Evolutionary conservation across 2,113 vertebrate species (phyloP), one percentile per base, ranked within the genome.

Genomic region (Calidris pygmaea): DNA sequence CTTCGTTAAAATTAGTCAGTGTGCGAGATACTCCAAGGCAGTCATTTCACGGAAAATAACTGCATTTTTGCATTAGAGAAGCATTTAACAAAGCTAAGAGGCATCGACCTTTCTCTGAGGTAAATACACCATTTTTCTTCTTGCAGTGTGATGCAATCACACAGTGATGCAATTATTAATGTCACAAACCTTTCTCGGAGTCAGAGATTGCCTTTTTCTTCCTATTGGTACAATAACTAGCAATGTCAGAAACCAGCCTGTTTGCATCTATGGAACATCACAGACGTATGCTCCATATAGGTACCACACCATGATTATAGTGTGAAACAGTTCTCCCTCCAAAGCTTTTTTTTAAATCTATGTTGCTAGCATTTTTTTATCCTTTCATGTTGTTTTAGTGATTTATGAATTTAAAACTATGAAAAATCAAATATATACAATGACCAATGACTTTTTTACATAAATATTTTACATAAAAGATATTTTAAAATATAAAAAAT

Each of bases 91-190:
- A 41, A 12, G 27, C 18, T 43, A 22, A 66, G n/a, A 20, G 21
- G 11, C 24, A 7, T 22, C 0, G 0, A 24, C 14, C 24, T 58
- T 45, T 41, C 62, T 80, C 17, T 60, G 65, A 84, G 29, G 4
- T 45, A 19, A 45, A 10, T 14, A 26, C 2, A 63, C 10, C 8
- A 9, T 32, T 80, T 59, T 63, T 62, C 29, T 77, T 47, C 34
- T 75, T 72, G 37, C 2, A 3, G 7, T 22, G 39, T 41, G 43
- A 43, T 63, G n/a, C 50, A 35, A 4, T 14, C 39, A 34, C 20
- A 27, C 8, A 72, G 47, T 1, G 7, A 43, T 52, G 43, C 14
- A 60, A 32, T 78, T 62, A 32, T n/a, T 74, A 47, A 32, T 45
- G 39, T 34, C 62, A 68, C 37, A 73, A 77, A 74, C 47, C 12